Conservation (phyloP, 2,888 invertebrate species). For the Agapostemon virescens region DNA sequence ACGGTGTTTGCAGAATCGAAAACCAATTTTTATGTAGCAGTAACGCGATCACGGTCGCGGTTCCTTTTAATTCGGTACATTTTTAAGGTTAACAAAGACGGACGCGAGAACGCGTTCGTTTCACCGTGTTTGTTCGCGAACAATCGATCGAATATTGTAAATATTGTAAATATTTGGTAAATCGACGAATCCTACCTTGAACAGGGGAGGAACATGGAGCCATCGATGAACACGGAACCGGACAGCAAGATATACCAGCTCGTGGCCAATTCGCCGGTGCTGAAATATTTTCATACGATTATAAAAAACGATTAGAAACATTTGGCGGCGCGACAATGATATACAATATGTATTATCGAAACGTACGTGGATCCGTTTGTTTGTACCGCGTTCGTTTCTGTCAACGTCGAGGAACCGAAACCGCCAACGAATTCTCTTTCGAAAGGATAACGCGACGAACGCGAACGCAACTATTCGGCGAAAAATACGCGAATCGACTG, state of each 20-base stretch:
- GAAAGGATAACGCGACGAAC: no score
- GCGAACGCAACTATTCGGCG: no score
- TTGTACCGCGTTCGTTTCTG: no score
- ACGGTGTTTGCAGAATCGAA: conserved; percentile 36
- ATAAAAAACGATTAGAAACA: neutral
- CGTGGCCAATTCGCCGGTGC: conserved; percentile 89
- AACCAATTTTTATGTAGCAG: conserved; percentile 2
- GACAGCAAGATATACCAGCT: conserved; percentile 92
- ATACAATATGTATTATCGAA: neutral
- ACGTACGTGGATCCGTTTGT: no score
- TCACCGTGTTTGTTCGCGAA: neutral
- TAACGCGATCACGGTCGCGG: neutral
- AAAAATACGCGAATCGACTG: no score
- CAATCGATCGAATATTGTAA: no score
- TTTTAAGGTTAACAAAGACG: no score
- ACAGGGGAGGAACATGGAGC: conserved; percentile 91
- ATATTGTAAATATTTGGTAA: neutral
- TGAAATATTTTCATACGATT: conserved; percentile 78
- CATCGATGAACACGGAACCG: conserved; percentile 92
- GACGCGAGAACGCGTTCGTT: no score
- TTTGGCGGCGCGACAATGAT: neutral
- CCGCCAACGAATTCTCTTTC: neutral
- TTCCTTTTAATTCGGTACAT: no score
- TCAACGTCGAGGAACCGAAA: neutral
- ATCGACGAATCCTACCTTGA: conserved; percentile 83